phyloP scores from a whole-genome alignment of 2,797 vertebrate species.

The Lepus townsendii region DNA sequence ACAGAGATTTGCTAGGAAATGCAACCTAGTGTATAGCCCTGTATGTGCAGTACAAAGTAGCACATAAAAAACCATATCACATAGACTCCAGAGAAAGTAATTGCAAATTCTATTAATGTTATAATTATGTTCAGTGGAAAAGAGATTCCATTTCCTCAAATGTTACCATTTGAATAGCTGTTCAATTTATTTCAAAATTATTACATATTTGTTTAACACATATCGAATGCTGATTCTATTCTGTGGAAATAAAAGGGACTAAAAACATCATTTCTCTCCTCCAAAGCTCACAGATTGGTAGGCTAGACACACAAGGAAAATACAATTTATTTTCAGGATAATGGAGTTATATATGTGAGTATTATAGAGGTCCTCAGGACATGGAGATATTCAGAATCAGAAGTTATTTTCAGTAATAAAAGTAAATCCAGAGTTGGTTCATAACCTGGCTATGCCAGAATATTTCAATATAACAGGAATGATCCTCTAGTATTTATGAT shows the following conservation, averaged over 20 bases:
- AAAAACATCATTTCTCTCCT: not conserved
- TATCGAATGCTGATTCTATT: not conserved
- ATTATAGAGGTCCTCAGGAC: not conserved
- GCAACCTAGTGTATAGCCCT: not conserved
- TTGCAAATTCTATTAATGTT: not conserved
- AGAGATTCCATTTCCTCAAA: not conserved
- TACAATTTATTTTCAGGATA: not conserved
- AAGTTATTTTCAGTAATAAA: constrained; percentile 38
- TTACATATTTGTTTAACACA: not conserved
- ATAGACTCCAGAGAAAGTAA: not conserved
- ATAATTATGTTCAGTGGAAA: not conserved
- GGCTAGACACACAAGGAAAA: not conserved
- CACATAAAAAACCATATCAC: not conserved
- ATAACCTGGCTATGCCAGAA: not conserved
- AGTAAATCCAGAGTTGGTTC: not conserved
- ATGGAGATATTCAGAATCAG: not conserved
- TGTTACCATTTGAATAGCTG: not conserved
- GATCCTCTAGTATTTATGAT: not conserved
- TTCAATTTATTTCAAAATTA: not conserved
- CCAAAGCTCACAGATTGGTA: not conserved
- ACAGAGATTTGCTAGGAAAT: not conserved
- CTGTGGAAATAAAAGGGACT: not conserved
- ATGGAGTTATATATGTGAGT: not conserved
- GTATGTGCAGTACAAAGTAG: not conserved
- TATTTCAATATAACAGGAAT: not conserved